Base-by-base conservation (phyloP, 2,797 vertebrate species). In the Heliangelus exortis region DNA sequence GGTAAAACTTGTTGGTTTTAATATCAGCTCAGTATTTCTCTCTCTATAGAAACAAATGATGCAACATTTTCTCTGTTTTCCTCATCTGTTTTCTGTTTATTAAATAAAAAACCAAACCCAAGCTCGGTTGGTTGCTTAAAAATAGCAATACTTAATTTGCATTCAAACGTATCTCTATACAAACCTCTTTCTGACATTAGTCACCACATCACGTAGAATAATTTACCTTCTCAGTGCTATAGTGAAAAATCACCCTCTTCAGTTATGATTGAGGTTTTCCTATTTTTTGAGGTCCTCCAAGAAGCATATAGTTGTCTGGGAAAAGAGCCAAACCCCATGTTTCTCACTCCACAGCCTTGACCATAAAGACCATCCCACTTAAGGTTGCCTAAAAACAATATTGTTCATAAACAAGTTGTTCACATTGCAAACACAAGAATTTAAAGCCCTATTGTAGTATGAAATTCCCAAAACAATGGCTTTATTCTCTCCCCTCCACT, bases 321-420 rank as follows among this genome's bases (percentile, higher is more conserved):
- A 85, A 75, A 45, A 55, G 41, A 94, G 72, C 81, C 92, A 90
- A 47, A 79, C 1, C n/a, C 34, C 45, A 7, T 25, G 12, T 48
- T 28, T 86, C 65, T 74, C 48, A 34, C n/a, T 54, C 31, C 43
- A 74, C 48, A 76, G 48, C 47, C 53, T 71, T 63, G 0, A 55
- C 67, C n/a, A 74, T 84, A 63, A 72, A 76, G 62, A 59, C 29
- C 34, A 48, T 90, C 43, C 65, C 43, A 15, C 34, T 81, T 91
- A 16, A 79, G 55, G 45, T 28, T 87, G 71, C 67, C 91, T 86
- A 34, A 87, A 92, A 84, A 22, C 2, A 7, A 21, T 25, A 57
- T 73, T 89, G 41, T 89, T 95, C 74, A 71, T 90, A 84, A 95
- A 72, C 79, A 85, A 75, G n/a, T 72, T 55, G 58, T 58, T 91